phyloP scores from a whole-genome alignment of 2,113 vertebrate genomes.

The Alectura lathami region DNA sequence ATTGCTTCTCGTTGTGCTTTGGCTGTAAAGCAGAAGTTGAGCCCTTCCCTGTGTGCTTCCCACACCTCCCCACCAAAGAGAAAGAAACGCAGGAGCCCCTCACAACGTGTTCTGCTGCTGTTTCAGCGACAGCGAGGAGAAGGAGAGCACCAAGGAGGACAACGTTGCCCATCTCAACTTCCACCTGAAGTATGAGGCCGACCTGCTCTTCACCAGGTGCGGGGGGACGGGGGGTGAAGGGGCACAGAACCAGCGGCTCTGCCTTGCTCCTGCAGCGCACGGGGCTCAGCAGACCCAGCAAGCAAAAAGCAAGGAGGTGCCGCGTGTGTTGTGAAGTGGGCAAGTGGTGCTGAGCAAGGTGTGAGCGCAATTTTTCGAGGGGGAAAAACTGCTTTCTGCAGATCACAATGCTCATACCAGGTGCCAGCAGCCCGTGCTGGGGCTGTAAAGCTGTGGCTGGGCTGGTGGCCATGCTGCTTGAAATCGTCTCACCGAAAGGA shows the following conservation, averaged over 20 bases:
- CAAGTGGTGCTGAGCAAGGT: no score
- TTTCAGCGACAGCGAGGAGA: slow-evolving; percentile 86
- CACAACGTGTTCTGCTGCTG: neutral
- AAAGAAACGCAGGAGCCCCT: neutral
- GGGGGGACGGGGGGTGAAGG: accelerated
- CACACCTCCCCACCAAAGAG: accelerated
- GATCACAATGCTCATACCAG: neutral
- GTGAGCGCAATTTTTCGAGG: neutral
- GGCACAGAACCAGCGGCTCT: no score
- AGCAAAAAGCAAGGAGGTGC: accelerated
- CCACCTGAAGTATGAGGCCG: slow-evolving; percentile 86
- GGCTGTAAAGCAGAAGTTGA: neutral
- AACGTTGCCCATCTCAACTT: slow-evolving; percentile 82
- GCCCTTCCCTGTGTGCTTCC: neutral
- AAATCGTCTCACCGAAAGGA: neutral
- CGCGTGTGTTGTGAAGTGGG: no score
- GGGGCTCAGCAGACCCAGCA: accelerated
- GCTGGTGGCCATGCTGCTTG: neutral
- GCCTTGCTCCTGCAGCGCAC: no score
- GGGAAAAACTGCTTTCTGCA: neutral
- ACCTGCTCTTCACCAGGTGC: slow-evolving; percentile 94
- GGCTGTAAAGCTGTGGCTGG: neutral
- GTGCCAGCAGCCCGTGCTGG: neutral
- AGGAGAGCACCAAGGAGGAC: slow-evolving; percentile 81
- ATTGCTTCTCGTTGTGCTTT: accelerated